Evolutionary conservation across 2,797 vertebrate species (phyloP).

Genomic region (Parotocinclus haroldoi): DNA sequence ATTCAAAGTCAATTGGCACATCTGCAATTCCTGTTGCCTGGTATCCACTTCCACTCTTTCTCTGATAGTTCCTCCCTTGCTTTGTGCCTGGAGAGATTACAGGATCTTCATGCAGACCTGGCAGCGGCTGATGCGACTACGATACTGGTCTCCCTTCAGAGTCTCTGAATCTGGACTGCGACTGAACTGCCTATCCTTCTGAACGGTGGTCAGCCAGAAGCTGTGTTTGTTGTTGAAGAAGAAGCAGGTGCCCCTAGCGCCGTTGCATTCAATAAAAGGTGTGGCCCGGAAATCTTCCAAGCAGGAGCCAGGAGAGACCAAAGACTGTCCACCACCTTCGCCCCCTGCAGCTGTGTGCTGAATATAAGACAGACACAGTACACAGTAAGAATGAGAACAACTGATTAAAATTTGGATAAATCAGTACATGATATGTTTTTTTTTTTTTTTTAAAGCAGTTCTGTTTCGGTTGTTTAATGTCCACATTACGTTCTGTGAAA

Average conservation of each 20-base stretch:
- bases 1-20: constrained; percentile 45
- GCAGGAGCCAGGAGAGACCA: constrained; percentile 92
- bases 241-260: constrained; percentile 85
- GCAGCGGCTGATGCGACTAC: constrained; percentile 85
- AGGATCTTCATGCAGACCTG: constrained; percentile 96
- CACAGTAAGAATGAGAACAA: not conserved
- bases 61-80: constrained; percentile 23
- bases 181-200: constrained; percentile 74
- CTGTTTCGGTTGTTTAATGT: too few species aligned
- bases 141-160: constrained; percentile 84
- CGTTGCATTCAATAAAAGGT: constrained; percentile 94
- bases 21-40: constrained; percentile 7
- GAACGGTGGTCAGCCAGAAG: constrained; percentile 93
- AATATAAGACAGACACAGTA: not conserved
- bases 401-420: not conserved
- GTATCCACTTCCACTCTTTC: constrained; percentile 20
- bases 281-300: constrained; percentile 92
- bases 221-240: constrained; percentile 96
- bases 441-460: too few species aligned
- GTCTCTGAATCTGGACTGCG: constrained; percentile 75
- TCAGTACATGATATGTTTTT: too few species aligned
- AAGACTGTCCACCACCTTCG: constrained; percentile 90
- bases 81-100: constrained; percentile 59
- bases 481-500: too few species aligned
- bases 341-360: constrained; percentile 91